Base-by-base conservation (phyloP, 2,797 vertebrate genomes). In the Syndactyla subalaris region DNA sequence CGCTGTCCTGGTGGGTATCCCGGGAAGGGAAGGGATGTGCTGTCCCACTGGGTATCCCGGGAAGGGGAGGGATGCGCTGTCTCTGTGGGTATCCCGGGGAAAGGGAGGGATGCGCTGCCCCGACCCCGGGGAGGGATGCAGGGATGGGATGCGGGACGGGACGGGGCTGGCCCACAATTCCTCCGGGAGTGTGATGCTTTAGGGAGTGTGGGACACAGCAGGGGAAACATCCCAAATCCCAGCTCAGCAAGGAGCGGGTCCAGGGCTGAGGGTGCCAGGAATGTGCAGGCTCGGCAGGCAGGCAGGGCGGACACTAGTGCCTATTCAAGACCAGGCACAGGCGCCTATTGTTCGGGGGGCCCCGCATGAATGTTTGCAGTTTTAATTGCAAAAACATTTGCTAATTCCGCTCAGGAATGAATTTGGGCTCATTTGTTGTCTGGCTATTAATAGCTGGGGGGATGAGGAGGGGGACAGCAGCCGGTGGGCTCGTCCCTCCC, bases 341-440 rank as follows among this genome's bases (percentile, higher is more conserved):
- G 93, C 94, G 77, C 27, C 95, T 95, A 98, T 98, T 98, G 98
- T 98, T 98, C 89, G 21, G 68, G 88, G 95, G 80, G 77, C 58
- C 97, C 96, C 93, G 39, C 95, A 63, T 89, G 92, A 97, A 96
- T 95, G 95, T 97, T 97, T 93, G 96, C 97, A 93, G 96, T 96
- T 98, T 98, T 98, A 96, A 96, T 96, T 95, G 94, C 97, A 91
- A 97, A 97, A 96, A 96, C 96, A 97, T 97, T 98, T 97, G 96
- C 83, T 95, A 94, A 82, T 97, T 97, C 95, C 76, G 49, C 93
- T 97, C 93, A 94, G 95, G 95, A 96, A 96, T 95, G 96, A 90
- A 61, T 96, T 97, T 88, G 95, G 95, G 66, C 49, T 95, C 90
- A 85, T 84, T 96, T 93, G 77, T 85, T 96, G 92, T 95, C 94